These are phyloP conservation scores for Siderastrea siderea DNA, from an alignment of 92 coral and sea anemone genomes.

Conservation along the genomic window DNA sequence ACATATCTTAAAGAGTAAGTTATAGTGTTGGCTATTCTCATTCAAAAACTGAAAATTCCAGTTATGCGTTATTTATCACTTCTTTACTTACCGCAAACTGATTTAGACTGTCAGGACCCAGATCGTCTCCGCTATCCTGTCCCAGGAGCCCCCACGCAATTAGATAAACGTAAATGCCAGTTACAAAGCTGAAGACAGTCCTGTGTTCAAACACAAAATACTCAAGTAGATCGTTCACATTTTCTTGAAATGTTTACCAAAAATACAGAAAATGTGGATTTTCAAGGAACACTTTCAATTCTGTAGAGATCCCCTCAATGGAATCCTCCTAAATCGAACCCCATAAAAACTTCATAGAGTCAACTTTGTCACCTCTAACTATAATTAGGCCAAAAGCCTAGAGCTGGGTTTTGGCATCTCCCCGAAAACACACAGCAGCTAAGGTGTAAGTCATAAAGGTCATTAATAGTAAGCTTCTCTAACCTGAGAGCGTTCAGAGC, in stretches of 20 bases:
- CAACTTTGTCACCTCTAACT: too few relatives aligned
- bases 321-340: neutral
- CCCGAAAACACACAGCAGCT: neutral
- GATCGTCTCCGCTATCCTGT: neutral
- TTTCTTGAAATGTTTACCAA: neutral
- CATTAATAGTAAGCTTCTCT: neutral
- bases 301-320: too few relatives aligned
- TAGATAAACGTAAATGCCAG: conserved; percentile 8
- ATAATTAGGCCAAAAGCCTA: too few relatives aligned
- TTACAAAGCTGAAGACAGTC: conserved; percentile 2
- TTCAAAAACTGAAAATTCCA: too few relatives aligned
- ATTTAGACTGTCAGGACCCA: neutral
- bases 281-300: too few relatives aligned
- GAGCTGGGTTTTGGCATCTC: neutral
- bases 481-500: conserved; percentile 70
- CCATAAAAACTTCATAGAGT: too few relatives aligned
- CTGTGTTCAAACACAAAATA: neutral
- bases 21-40: too few relatives aligned
- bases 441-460: neutral
- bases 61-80: neutral
- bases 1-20: too few relatives aligned
- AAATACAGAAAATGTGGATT: too few relatives aligned
- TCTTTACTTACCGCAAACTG: neutral
- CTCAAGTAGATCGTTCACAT: neutral
- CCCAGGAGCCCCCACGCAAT: conserved; percentile 21